Base-by-base conservation (phyloP, 2,113 vertebrate species). In the Prionailurus viverrinus region DNA sequence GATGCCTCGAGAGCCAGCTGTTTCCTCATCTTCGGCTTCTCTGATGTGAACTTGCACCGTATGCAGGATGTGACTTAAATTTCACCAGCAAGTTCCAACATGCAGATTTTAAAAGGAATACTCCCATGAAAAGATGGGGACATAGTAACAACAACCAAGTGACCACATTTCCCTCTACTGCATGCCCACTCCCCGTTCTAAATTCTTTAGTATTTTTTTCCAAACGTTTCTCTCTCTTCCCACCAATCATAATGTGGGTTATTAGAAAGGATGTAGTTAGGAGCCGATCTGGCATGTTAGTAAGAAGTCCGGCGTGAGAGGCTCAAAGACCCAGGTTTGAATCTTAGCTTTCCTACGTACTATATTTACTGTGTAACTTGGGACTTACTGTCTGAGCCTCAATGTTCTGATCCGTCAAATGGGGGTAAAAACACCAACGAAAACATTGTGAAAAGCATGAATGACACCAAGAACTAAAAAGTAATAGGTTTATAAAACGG, bases 91-190 rank as follows among this genome's bases (percentile, higher is more conserved):
- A 68, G 82, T 89, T 71, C 82, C 1, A 39, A 88, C 95, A 45
- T 41, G 91, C 23, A 31, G 3, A 14, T 92, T 90, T 66, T 88
- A 68, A 86, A 89, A 96, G 85, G 85, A 94, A 87, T 41, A 63
- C 92, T 89, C 94, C 81, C 73, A 51, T 48, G 86, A 78, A 94
- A 94, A 96, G 65, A 45, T 51, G 51, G 12, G 19, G 48, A 36
- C 13, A 4, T 19, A 1, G 51, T 88, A 80, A 55, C 79, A 80
- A 31, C 5, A 1, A 36, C 61, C 29, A 6, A 84, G 9, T 45
- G 10, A 21, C 55, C 23, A 16, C 19, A 83, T n/a, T 94, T 58
- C 66, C 58, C 45, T 80, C 31, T 25, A 19, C 55, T 19, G 36
- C 4, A 0, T 16, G 7, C 63, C 31, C 18, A 19, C 63, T 53